Percentiles rank a stretch among this genome's conserved stretches.
Evolutionary conservation across 1,140 invertebrate genomes (phyloP).

Genomic region (Calliphora vicina): DNA sequence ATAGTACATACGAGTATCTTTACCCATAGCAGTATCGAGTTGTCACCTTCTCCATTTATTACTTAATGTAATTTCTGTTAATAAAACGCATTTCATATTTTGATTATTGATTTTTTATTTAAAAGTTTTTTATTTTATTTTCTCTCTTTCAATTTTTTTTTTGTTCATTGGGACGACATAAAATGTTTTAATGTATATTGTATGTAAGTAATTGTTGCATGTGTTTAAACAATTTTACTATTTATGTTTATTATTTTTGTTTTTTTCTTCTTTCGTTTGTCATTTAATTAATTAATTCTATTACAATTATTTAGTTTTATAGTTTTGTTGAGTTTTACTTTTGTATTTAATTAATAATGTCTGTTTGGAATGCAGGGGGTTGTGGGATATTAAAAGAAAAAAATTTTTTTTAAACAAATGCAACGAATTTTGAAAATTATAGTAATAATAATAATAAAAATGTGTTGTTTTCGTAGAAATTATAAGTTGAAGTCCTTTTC

Average conservation of each 20-base stretch:
- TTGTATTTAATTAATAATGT: background rate
- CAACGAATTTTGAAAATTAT: background rate
- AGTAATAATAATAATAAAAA: background rate
- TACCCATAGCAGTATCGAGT: no score
- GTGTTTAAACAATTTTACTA: constrained; percentile 18
- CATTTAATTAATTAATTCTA: constrained; percentile 4
- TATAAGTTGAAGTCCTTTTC: constrained; percentile 5
- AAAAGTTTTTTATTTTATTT: constrained; percentile 21
- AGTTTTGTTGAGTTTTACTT: background rate
- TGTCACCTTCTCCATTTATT: no score
- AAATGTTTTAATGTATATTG: constrained; percentile 25
- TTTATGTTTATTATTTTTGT: background rate
- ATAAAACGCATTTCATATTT: background rate
- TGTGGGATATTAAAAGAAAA: background rate
- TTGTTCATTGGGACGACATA: constrained; percentile 21
- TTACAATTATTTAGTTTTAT: constrained; percentile 1
- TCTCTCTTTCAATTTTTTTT: background rate
- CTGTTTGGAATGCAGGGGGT: background rate
- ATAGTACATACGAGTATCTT: no score
- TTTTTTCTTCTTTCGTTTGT: background rate
- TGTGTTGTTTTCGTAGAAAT: background rate
- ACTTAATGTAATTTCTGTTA: no score
- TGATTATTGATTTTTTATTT: constrained; percentile 32
- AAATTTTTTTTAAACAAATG: background rate
- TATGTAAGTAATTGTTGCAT: background rate